A percentile compares a stretch with the other conserved stretches of the same genome.
Evolutionary conservation across 2,888 invertebrate genomes (phyloP).

Genomic region (Tetragonisca angustula): DNA sequence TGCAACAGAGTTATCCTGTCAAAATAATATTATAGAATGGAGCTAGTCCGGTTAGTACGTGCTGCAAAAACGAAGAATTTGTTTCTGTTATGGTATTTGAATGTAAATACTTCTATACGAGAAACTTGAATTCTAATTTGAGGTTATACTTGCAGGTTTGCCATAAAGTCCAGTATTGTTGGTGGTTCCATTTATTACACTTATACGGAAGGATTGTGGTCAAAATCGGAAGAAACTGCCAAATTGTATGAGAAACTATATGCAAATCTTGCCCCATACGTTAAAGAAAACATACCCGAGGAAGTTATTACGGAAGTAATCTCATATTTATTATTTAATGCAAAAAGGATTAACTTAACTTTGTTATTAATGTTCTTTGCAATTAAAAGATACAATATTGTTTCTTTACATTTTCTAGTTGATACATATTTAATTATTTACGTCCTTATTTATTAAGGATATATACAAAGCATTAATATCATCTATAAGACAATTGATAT

Average conservation of each 20-base stretch:
- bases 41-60: conserved; percentile 76
- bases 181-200: conserved; percentile 81
- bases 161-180: conserved; percentile 78
- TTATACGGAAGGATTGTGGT: conserved; percentile 82
- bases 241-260: conserved; percentile 80
- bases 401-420: neutral
- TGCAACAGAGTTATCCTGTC: neutral
- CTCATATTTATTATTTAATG: neutral
- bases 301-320: conserved; percentile 75
- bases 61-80: conserved; percentile 39
- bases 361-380: neutral
- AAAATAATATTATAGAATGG: conserved; percentile 68
- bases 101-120: neutral
- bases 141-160: conserved; percentile 76
- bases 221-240: conserved; percentile 79
- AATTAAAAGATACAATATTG: neutral
- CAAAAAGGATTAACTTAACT: neutral
- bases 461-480: neutral
- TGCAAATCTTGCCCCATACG: conserved; percentile 74
- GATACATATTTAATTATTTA: neutral
- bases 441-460: neutral
- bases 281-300: conserved; percentile 76
- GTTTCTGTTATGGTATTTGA: conserved; percentile 42
- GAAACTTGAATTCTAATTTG: conserved; percentile 4
- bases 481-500: neutral